These are phyloP conservation scores for Lontra canadensis DNA, from an alignment of 2,113 vertebrate genomes.

Conservation along the genomic window DNA sequence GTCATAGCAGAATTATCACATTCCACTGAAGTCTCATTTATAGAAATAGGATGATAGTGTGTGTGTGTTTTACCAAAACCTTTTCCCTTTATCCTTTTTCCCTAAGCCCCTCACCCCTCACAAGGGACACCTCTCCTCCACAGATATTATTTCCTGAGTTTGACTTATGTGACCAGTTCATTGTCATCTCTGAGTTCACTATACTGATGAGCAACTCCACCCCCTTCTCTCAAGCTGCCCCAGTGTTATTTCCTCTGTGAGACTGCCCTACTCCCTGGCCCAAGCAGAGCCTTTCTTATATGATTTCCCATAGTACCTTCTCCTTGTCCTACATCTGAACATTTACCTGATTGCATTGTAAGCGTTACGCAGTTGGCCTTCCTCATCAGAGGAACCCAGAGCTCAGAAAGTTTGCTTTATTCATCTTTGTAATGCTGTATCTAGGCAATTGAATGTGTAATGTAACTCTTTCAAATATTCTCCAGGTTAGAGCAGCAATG, in stretches of 20 bases:
- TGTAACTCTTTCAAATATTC: conserved; percentile 26
- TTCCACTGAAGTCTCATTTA: not conserved
- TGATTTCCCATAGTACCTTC: not conserved
- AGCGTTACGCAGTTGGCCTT: not conserved
- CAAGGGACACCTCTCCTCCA: not conserved
- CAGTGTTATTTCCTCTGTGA: conserved; percentile 18
- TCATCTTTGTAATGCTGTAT: conserved; percentile 32
- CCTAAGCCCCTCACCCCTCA: not conserved
- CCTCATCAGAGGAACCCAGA: not conserved
- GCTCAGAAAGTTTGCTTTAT: not conserved
- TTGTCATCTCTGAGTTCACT: not conserved
- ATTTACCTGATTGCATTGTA: not conserved
- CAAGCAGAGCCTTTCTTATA: not conserved
- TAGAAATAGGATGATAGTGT: not conserved
- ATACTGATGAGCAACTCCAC: not conserved
- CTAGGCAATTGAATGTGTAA: not conserved
- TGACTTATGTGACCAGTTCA: not conserved
- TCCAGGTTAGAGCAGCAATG: not conserved
- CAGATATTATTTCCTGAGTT: not conserved
- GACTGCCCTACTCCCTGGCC: not conserved
- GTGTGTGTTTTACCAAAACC: not conserved
- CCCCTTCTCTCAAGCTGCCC: not conserved
- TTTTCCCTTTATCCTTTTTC: not conserved
- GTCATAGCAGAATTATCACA: not conserved
- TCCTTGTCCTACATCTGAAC: not conserved